A percentile compares a stretch with the other conserved stretches of the same genome.
These are phyloP conservation scores for Rhinichthys osculus DNA, from an alignment of 2,797 vertebrate genomes.

Conservation along the genomic window DNA sequence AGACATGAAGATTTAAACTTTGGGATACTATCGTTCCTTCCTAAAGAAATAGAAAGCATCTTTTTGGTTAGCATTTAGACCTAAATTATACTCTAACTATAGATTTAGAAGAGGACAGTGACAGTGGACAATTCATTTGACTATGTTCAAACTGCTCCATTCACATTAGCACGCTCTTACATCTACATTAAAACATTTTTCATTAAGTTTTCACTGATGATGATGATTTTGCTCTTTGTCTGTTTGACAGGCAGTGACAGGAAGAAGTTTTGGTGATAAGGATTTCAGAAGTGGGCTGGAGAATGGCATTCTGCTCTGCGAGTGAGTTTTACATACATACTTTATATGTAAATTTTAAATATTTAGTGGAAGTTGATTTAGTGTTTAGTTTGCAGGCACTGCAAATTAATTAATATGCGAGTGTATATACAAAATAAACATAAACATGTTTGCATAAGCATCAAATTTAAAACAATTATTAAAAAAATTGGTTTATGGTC, in stretches of 20 bases:
- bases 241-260: slow-evolving; percentile 88
- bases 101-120: background rate
- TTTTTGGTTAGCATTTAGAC: background rate
- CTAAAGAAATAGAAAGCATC: background rate
- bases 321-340: slow-evolving; percentile 83
- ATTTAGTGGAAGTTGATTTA: background rate
- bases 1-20: background rate
- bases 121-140: background rate
- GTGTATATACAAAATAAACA: background rate
- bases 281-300: slow-evolving; percentile 95
- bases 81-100: background rate
- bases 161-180: background rate
- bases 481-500: background rate
- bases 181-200: background rate
- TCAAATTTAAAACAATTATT: background rate
- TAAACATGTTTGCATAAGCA: background rate
- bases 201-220: background rate
- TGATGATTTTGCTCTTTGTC: slow-evolving; percentile 1
- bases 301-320: slow-evolving; percentile 97
- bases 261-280: slow-evolving; percentile 92
- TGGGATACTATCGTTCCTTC: background rate
- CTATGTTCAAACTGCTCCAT: background rate
- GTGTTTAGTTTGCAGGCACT: no score
- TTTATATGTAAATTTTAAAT: background rate
- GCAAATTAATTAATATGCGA: background rate